Conservation (phyloP, 2,113 vertebrate species). For the Strigops habroptila region DNA sequence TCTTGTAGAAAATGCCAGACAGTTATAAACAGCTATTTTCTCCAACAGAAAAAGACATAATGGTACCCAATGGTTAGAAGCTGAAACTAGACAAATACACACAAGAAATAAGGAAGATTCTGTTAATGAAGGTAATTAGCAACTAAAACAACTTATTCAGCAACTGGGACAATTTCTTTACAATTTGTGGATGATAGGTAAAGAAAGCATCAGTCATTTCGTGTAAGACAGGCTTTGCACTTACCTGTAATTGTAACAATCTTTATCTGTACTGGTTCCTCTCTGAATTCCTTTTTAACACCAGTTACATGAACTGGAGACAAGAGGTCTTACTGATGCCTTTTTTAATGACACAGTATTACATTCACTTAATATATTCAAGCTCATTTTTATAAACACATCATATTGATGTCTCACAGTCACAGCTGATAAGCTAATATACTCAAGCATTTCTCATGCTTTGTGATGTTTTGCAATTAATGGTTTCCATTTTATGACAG, state of each 20-base stretch:
- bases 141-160: neutral
- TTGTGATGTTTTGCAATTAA: neutral
- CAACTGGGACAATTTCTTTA: neutral
- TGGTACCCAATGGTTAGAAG: neutral
- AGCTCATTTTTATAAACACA: neutral
- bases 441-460: neutral
- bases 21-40: constrained; percentile 19
- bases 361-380: neutral
- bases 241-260: neutral
- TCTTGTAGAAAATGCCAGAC: neutral
- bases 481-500: neutral
- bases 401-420: neutral
- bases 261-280: neutral
- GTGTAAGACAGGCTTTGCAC: neutral
- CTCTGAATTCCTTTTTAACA: neutral
- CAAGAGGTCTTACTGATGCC: neutral
- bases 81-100: neutral
- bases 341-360: neutral
- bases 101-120: neutral
- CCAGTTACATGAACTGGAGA: neutral
- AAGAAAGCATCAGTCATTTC: neutral
- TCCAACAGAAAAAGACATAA: neutral
- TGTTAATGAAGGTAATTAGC: neutral
- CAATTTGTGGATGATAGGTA: neutral
- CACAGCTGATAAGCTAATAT: neutral